Conservation (phyloP, 2,113 vertebrate species). For the Pogonocichla stellata region DNA sequence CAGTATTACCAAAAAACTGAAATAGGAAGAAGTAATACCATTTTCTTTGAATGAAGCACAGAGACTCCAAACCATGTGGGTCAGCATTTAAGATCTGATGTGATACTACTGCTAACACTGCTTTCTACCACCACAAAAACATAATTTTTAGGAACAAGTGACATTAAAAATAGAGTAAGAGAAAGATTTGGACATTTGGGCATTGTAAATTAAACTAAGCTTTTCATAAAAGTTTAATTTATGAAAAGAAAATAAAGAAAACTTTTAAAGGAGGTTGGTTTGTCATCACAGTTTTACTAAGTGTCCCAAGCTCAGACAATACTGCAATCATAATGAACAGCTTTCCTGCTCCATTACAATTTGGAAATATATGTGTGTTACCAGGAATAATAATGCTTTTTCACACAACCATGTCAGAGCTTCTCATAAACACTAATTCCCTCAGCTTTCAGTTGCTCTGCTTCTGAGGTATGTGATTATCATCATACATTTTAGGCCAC, state of each 20-base stretch:
- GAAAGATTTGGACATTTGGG: background rate
- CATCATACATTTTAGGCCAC: background rate
- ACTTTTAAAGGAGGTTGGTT: background rate
- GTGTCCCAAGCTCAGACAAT: background rate
- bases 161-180: background rate
- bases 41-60: background rate
- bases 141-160: background rate
- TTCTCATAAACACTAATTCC: background rate
- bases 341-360: background rate
- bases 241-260: background rate
- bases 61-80: rapidly evolving
- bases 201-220: background rate
- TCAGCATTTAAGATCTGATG: background rate
- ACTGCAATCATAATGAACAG: background rate
- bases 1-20: background rate
- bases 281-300: background rate
- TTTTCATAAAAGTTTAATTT: background rate
- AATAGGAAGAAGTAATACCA: background rate
- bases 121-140: background rate
- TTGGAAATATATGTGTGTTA: background rate
- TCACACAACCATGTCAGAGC: background rate
- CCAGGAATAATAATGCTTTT: background rate
- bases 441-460: background rate
- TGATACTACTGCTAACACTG: background rate
- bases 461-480: background rate